Base-by-base conservation (phyloP, 2,113 vertebrate species). In the Cromileptes altivelis region DNA sequence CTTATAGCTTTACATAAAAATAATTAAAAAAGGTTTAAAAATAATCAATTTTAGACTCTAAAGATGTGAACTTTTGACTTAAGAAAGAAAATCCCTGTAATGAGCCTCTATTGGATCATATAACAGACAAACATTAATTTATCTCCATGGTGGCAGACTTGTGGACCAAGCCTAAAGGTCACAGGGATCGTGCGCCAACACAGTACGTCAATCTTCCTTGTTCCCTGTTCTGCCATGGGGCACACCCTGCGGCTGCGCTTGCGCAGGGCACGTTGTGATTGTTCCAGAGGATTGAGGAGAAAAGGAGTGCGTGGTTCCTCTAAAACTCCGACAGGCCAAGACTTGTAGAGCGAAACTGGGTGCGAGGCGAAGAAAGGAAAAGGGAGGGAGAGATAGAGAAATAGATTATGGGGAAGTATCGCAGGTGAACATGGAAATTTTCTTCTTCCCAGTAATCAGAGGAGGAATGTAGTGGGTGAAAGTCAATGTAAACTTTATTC, bases 261-360 rank as follows among this genome's bases (percentile, higher is more conserved):
- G 77, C 90, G 89, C 91, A 90, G 61, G 85, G 80, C 85, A 88
- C 27, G 71, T 37, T 77, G 84, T 50, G 78, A 90, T 91, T 91
- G 88, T 91, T 94, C 78, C 21, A 14, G 67, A 83, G 75, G 40
- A 45, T 47, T 92, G 81, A 89, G 76, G 88, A 92, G 91, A 93
- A 91, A 90, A 61, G 85, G 84, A 90, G 85, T 83, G 92, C 60
- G 71, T 75, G 77, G 61, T 90, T 93, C 88, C 81, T 88, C 71
- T 89, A 86, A 89, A 70, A 81, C 89, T 71, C 60, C 0, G 68
- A 88, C 95, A 76, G 93, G 94, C 79, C 15, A 6, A 61, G 93
- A 93, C 95, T 86, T 69, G 94, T 93, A 94, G 93, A 96, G 81
- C 94, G 95, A 96, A 95, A 96, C 95, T 96, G 91, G 94, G 91